These are phyloP conservation scores for Amphiprion percula DNA, from an alignment of 2,113 vertebrate species.

Conservation along the genomic window DNA sequence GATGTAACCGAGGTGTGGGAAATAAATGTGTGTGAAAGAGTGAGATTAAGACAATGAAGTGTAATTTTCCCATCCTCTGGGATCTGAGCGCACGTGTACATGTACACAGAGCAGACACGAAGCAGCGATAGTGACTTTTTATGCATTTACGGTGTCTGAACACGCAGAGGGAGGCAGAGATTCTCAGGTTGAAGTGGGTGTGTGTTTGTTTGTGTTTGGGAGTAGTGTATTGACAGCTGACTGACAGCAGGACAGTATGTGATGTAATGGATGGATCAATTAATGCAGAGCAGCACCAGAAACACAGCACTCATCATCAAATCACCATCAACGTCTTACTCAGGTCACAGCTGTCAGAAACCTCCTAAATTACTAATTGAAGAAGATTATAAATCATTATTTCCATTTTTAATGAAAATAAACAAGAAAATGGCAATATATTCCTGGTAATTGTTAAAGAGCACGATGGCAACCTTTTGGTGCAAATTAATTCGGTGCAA, in stretches of 20 bases:
- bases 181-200: background rate
- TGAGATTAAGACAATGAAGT: conserved; percentile 24
- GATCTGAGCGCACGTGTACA: conserved; percentile 25
- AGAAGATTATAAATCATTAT: too few species aligned
- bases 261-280: conserved; percentile 49
- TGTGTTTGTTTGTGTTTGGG: background rate
- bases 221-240: conserved; percentile 23
- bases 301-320: background rate
- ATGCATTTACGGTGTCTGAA: background rate
- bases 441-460: too few species aligned
- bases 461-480: too few species aligned
- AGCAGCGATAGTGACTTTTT: background rate
- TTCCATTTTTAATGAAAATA: too few species aligned
- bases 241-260: background rate
- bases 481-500: too few species aligned
- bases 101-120: conserved; percentile 35
- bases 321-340: too few species aligned
- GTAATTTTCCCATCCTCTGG: conserved; percentile 49
- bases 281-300: conserved; percentile 20
- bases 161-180: background rate
- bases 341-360: too few species aligned
- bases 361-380: too few species aligned
- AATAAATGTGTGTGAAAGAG: conserved; percentile 44
- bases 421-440: too few species aligned
- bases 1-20: conserved; percentile 60